These are phyloP conservation scores for Ditylenchus dipsaci DNA, from an alignment of 1,140 invertebrate genomes.

Conservation along the genomic window DNA sequence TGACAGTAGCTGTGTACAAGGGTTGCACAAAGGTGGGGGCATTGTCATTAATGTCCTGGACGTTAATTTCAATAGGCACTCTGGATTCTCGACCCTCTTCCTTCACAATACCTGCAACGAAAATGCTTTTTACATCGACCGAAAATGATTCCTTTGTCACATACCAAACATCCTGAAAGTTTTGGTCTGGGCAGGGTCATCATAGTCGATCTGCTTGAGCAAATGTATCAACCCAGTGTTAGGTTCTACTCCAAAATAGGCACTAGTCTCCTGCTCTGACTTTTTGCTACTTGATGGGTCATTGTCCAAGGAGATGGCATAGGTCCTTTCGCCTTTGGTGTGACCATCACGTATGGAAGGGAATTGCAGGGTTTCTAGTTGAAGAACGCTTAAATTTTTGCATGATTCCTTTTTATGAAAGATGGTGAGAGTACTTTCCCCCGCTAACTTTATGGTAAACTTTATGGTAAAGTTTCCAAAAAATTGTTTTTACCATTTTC, in stretches of 20 bases:
- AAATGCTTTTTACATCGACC: too few relatives aligned
- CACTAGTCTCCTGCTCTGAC: constrained; percentile 7
- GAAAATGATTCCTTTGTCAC: too few relatives aligned
- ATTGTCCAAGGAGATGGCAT: constrained; percentile 7
- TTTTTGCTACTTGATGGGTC: neutral
- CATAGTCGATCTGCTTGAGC: constrained; percentile 41
- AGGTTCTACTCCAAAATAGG: constrained; percentile 42
- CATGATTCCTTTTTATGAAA: too few relatives aligned
- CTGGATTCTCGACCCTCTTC: constrained; percentile 41
- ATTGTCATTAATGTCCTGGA: constrained; percentile 84
- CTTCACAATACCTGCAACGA: constrained; percentile 39
- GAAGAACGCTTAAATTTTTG: constrained; percentile 42
- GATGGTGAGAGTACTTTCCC: too few relatives aligned
- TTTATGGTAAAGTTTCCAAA: too few relatives aligned
- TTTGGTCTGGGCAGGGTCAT: constrained; percentile 45
- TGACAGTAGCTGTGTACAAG: constrained; percentile 72
- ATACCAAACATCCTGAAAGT: constrained; percentile 44
- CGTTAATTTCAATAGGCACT: constrained; percentile 67
- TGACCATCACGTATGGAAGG: constrained; percentile 35
- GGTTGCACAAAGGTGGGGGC: constrained; percentile 75
- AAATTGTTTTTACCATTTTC: too few relatives aligned
- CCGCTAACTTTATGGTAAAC: too few relatives aligned
- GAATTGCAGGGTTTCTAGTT: constrained; percentile 44
- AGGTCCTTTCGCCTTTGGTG: constrained; percentile 15
- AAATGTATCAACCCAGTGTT: constrained; percentile 40